Base-by-base conservation (phyloP, 2,888 invertebrate species). In the Linyphia triangularis region DNA sequence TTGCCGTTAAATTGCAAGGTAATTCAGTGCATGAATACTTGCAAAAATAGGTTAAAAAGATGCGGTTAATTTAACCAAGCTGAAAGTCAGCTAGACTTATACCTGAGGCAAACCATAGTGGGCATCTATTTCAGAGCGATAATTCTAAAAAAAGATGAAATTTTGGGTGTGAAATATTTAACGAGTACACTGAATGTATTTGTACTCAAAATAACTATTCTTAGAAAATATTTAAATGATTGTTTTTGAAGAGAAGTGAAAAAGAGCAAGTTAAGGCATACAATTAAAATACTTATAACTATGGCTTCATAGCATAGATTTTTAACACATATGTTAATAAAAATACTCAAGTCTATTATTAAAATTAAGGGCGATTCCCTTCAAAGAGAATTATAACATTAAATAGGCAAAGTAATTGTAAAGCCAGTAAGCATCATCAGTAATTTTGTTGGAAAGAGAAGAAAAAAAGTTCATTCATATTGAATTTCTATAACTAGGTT, bases 81-180 rank as follows among this genome's bases (percentile, higher is more conserved):
- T 85, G 51, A 65, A 84, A 75, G 73, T 77, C 63, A 37, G 77
- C 24, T 37, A 84, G 43, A 24, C 63, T 73, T 69, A 90, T 91
- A 97, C 97, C 96, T 97, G 96, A 94, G 95, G 95, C 94, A 95
- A 94, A 94, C 97, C 97, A 94, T 96, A 96, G 93, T 95, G 96
- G 94, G 96, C 96, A 94, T 97, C 97, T 94, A 97, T 96, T 95
- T 97, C 97, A 94, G 96, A 95, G 93, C 96, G 96, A 95, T 96
- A 96, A 95, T 95, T 97, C 97, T 97, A 96, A 91, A 91, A 91
- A 90, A 88, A 90, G 83, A 90, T 83, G 72, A 90, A 79, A 84
- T 77, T 81, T 2, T 61, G 28, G 37, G 6, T 78, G 24, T 85
- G 61, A 85, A 85, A 85, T 16, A 78, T 16, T 69, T 19, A 13